Percentiles rank a stretch among this genome's conserved stretches.
Evolutionary conservation across 2,888 invertebrate genomes (phyloP).

Genomic region (Acleris literana): DNA sequence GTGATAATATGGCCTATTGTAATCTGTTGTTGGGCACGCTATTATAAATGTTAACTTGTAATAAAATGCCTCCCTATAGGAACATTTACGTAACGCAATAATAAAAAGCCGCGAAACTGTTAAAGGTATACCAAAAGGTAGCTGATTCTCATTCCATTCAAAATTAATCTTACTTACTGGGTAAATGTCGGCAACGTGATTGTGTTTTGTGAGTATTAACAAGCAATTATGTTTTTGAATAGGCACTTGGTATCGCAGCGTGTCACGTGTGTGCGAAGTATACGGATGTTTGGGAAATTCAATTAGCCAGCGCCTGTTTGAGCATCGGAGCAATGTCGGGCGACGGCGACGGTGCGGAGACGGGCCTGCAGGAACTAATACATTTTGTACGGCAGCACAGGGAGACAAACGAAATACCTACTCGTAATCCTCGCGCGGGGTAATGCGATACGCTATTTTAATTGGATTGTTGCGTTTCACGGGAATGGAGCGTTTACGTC

Average conservation of each 20-base stretch:
- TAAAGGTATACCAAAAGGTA: too few relatives aligned
- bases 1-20: too few relatives aligned
- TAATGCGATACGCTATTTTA: slow-evolving; percentile 4
- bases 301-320: slow-evolving; percentile 41
- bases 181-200: background rate
- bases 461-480: slow-evolving; percentile 6
- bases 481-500: too few relatives aligned
- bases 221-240: slow-evolving; percentile 22
- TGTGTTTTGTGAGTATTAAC: slow-evolving; percentile 14
- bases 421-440: background rate
- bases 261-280: slow-evolving; percentile 14
- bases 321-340: slow-evolving; percentile 25
- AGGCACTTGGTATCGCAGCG: slow-evolving; percentile 19
- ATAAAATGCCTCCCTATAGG: too few relatives aligned
- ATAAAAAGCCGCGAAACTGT: too few relatives aligned
- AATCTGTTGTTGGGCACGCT: too few relatives aligned
- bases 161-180: background rate
- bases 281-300: slow-evolving; percentile 32
- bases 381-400: slow-evolving; percentile 16
- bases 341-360: slow-evolving; percentile 17
- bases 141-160: too few relatives aligned
- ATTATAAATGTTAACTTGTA: too few relatives aligned
- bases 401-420: slow-evolving; percentile 5
- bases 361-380: slow-evolving; percentile 27
- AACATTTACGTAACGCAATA: too few relatives aligned